Base-by-base conservation (phyloP, 2,797 vertebrate species). In the Gymnothorax javanicus region DNA sequence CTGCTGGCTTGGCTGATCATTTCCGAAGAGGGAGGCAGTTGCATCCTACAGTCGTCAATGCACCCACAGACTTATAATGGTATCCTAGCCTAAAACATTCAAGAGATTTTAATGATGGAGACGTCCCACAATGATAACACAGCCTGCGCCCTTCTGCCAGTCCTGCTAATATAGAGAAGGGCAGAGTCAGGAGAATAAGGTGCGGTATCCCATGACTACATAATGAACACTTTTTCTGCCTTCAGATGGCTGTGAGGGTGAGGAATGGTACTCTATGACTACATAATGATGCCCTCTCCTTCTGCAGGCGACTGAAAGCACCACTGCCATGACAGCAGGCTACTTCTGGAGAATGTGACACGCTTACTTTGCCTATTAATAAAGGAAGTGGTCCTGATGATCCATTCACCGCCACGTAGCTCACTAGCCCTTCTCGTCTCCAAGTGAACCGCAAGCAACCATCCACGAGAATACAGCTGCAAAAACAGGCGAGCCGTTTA, bases 151-250 rank as follows among this genome's bases (percentile, higher is more conserved):
- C 33, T 12, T 54, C 75, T 3, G 50, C 50, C 75, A 3, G 75
- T 54, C 50, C 50, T 23, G 43, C 43, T 52, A 54, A 79, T 52
- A 15, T 9, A 20, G 43, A 54, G 50, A 79, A 43, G 75, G 43
- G 75, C 43, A 54, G 43, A 54, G 43, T 79, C 75, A 20, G 15
- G 8, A 52, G 43, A 50, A 50, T 79, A n/a, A 52, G 75, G 20
- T n/a, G 9, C 11, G 75, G 75, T 79, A 79, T 79, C 75, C 75
- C 75, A 79, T 54, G 75, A 79, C 75, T 79, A 79, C 75, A 54
- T 79, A 79, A 79, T 56, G 75, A 79, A 79, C 43, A 50, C 50
- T 50, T 50, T 7, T 25, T 69, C 43, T 52, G 2, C 69, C 69
- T 75, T 20, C 71, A 50, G 33, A 75, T 15, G 71, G 71, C 71